Percentiles rank a stretch among this genome's conserved stretches.
Evolutionary conservation across 2,113 vertebrate species (phyloP).

Genomic region (Eleginops maclovinus): DNA sequence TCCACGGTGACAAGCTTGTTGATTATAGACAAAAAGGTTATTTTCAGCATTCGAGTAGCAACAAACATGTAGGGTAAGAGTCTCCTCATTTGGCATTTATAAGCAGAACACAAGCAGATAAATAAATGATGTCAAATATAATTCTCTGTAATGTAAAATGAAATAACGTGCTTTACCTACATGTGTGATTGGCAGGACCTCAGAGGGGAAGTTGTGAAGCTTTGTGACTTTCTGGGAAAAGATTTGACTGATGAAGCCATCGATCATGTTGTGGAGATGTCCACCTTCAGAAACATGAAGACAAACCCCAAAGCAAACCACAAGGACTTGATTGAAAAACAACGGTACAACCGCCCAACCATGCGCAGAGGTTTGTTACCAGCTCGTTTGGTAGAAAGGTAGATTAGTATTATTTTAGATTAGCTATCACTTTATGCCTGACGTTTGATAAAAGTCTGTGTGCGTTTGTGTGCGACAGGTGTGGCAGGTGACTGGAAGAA

Average conservation of each 20-base stretch:
- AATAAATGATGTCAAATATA: no score
- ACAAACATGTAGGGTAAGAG: no score
- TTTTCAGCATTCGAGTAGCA: no score
- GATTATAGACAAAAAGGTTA: no score
- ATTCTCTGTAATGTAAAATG: no score
- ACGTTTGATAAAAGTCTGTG: background rate
- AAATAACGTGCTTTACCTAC: no score
- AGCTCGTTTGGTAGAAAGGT: background rate
- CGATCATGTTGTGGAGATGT: slow-evolving; percentile 72
- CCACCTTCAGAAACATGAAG: slow-evolving; percentile 69
- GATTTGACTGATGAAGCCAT: slow-evolving; percentile 66
- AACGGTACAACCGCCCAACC: background rate
- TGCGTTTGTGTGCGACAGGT: no score
- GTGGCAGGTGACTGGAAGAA: background rate
- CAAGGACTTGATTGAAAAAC: background rate
- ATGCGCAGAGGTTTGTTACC: background rate
- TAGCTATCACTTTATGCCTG: background rate
- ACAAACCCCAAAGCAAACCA: slow-evolving; percentile 51
- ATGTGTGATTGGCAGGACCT: slow-evolving; percentile 16
- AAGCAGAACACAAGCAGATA: no score
- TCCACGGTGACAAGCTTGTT: no score
- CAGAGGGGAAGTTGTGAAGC: slow-evolving; percentile 59
- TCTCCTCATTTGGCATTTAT: no score
- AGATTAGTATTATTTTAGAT: no score
- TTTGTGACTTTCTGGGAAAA: slow-evolving; percentile 77